A percentile compares a stretch with the other conserved stretches of the same genome.
Evolutionary conservation across 2,888 invertebrate species (phyloP).

Genomic region (Phyllotreta cruciferae): DNA sequence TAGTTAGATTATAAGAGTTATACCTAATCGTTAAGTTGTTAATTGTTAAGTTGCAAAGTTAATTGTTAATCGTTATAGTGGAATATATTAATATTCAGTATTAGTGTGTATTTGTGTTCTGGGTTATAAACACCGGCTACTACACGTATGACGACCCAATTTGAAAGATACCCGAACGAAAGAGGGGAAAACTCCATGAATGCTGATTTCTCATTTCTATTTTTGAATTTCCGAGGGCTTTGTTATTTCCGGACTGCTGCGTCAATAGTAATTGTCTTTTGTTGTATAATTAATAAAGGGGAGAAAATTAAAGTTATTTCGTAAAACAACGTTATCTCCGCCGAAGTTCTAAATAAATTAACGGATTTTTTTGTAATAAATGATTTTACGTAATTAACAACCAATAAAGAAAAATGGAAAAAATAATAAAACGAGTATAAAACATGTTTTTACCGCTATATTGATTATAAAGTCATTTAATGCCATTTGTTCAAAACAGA

Average conservation of each 20-base stretch:
- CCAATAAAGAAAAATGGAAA: neutral
- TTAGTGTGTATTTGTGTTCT: too few relatives aligned
- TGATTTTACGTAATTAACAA: neutral
- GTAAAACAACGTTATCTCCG: constrained; percentile 7
- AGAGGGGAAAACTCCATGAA: constrained; percentile 17
- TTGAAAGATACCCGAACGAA: constrained; percentile 2
- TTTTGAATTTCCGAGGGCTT: constrained; percentile 16
- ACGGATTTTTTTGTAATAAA: constrained; percentile 1
- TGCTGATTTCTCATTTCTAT: constrained; percentile 22
- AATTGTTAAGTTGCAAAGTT: too few relatives aligned
- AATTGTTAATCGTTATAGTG: too few relatives aligned
- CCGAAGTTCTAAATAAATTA: constrained; percentile 6
- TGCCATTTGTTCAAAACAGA: too few relatives aligned
- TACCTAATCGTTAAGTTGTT: too few relatives aligned
- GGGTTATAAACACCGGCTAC: too few relatives aligned
- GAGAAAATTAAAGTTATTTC: constrained; percentile 13
- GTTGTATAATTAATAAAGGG: constrained; percentile 20
- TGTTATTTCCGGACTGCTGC: constrained; percentile 9
- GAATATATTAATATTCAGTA: too few relatives aligned
- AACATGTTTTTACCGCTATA: too few relatives aligned
- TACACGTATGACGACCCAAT: constrained; percentile 5
- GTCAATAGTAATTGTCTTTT: constrained; percentile 20
- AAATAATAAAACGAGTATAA: too few relatives aligned
- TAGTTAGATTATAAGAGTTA: too few relatives aligned
- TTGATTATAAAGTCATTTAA: too few relatives aligned